Conservation (phyloP, 1,140 invertebrate genomes). For the Chironomus striatipennis region DNA sequence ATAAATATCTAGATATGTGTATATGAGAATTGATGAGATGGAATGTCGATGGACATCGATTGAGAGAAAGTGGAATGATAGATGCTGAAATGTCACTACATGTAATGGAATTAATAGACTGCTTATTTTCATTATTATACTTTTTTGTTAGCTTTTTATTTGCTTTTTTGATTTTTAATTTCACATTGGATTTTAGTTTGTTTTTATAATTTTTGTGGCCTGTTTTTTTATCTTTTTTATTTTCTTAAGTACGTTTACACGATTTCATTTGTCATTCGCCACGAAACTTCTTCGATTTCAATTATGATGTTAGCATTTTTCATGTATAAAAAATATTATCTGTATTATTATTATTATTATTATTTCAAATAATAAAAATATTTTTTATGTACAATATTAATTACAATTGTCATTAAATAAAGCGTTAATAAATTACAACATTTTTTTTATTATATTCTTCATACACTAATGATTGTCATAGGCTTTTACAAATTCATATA, state of each 20-base stretch:
- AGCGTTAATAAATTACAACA: slow-evolving; percentile 22
- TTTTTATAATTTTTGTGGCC: too few relatives aligned
- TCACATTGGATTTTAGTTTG: too few relatives aligned
- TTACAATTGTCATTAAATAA: slow-evolving; percentile 22
- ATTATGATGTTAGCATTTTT: slow-evolving; percentile 1
- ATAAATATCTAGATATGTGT: background rate
- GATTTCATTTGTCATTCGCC: too few relatives aligned
- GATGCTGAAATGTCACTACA: too few relatives aligned
- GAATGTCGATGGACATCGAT: too few relatives aligned
- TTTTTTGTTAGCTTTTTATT: too few relatives aligned
- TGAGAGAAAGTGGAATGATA: background rate
- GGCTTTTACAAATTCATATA: background rate
- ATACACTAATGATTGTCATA: background rate
- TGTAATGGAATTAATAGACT: too few relatives aligned
- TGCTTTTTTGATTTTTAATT: too few relatives aligned
- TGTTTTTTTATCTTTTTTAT: too few relatives aligned
- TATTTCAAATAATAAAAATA: slow-evolving; percentile 7
- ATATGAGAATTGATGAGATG: too few relatives aligned
- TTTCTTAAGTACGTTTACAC: too few relatives aligned
- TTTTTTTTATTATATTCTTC: background rate
- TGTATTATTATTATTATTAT: background rate
- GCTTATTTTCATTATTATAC: too few relatives aligned
- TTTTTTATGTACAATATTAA: background rate
- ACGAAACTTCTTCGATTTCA: background rate
- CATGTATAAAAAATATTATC: background rate